A percentile compares a stretch with the other conserved stretches of the same genome.
phyloP scores from a whole-genome alignment of 1,140 invertebrate species.

The Caenorhabditis briggsae region DNA sequence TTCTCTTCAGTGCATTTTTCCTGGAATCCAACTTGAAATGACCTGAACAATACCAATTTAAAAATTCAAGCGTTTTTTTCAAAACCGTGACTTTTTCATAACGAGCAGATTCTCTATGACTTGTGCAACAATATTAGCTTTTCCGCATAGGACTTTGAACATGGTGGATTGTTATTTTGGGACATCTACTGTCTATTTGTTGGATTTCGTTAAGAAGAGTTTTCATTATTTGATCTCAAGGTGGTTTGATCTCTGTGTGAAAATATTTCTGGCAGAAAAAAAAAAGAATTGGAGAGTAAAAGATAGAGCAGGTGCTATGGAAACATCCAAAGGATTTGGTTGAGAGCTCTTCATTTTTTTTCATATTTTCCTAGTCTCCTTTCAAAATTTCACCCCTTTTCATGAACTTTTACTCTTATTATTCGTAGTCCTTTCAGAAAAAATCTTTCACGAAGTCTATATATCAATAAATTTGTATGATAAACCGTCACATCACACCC shows the following conservation, averaged over 20 bases:
- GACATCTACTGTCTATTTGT: not conserved
- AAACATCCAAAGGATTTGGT: slow-evolving; percentile 29
- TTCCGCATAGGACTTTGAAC: not conserved
- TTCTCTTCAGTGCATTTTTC: too few species aligned
- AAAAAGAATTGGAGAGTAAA: not conserved
- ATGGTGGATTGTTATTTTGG: not conserved
- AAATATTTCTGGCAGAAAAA: not conserved
- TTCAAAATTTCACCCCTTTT: too few species aligned
- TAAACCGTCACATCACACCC: slow-evolving; percentile 25
- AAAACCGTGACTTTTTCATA: too few species aligned
- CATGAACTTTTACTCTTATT: too few species aligned
- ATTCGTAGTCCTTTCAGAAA: too few species aligned
- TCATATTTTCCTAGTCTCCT: too few species aligned
- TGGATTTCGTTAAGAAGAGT: not conserved
- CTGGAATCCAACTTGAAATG: too few species aligned
- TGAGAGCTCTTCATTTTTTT: not conserved
- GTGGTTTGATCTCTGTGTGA: slow-evolving; percentile 22
- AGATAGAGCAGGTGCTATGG: slow-evolving; percentile 44
- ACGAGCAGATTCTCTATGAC: not conserved
- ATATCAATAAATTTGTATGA: not conserved
- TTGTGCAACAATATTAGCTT: not conserved
- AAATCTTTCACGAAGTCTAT: not conserved
- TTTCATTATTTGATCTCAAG: not conserved
- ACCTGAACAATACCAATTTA: too few species aligned
- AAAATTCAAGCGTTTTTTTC: too few species aligned